Conservation (phyloP, 2,888 invertebrate species). For the Halocaridina rubra region DNA sequence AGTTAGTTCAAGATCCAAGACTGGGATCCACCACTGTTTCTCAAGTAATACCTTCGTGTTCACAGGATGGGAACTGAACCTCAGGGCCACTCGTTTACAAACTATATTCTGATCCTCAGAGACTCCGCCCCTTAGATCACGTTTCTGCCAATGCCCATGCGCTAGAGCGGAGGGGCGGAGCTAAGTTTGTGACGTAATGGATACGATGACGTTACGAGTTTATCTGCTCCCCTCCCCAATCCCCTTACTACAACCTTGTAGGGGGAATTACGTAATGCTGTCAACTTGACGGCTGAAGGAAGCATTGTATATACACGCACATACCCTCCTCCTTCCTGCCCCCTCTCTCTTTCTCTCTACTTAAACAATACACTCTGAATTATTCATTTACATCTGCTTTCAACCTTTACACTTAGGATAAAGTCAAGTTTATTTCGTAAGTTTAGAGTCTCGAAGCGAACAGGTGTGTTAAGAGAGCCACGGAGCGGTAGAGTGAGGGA, state of each 20-base stretch:
- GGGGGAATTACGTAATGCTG: neutral
- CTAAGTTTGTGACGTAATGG: no score
- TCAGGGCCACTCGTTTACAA: neutral
- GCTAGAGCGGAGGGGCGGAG: neutral
- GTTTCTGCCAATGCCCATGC: neutral
- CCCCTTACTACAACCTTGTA: neutral
- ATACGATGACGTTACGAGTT: no score
- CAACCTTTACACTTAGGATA: neutral
- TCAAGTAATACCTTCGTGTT: neutral
- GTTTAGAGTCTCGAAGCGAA: no score
- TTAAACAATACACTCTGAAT: neutral
- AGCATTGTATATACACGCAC: no score
- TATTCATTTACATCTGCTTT: neutral
- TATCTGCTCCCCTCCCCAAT: no score
- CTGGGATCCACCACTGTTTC: no score
- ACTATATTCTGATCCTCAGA: neutral
- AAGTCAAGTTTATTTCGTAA: no score
- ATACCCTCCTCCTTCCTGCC: no score
- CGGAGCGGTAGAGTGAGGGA: no score
- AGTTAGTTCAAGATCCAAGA: neutral
- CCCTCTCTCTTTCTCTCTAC: no score
- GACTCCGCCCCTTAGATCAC: neutral
- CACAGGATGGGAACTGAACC: neutral
- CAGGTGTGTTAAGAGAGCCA: no score
- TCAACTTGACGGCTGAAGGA: no score